Percentiles rank a stretch among this genome's conserved stretches.
phyloP scores from a whole-genome alignment of 64 coral and sea anemone genomes.

The Anthopleura sola region DNA sequence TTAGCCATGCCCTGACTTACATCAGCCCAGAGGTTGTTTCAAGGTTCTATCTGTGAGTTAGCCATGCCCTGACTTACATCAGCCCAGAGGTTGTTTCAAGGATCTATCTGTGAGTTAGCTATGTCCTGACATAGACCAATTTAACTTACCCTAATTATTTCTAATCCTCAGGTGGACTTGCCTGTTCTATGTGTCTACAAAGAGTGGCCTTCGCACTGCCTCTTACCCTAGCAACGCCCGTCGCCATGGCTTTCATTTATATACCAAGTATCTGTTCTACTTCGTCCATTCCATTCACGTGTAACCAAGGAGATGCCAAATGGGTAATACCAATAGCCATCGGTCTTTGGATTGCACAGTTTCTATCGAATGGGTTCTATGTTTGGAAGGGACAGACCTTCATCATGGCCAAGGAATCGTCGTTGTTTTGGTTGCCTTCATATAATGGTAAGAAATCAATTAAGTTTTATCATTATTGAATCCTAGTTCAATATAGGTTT shows the following conservation, averaged over 20 bases:
- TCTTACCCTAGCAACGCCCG: conserved; percentile 43
- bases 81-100: background rate
- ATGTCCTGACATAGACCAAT: background rate
- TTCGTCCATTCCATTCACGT: conserved; percentile 4
- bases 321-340: conserved; percentile 32
- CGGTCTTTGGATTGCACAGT: conserved; percentile 46
- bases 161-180: conserved; percentile 28
- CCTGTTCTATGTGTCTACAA: conserved; percentile 66
- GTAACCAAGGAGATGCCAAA: background rate
- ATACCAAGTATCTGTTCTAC: background rate
- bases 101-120: background rate
- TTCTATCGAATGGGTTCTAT: conserved; percentile 67
- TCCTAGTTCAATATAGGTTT: too few species aligned
- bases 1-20: background rate
- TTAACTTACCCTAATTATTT: too few species aligned
- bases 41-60: background rate
- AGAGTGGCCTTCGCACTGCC: conserved; percentile 49
- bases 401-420: conserved; percentile 87
- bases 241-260: conserved; percentile 23
- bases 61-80: too few species aligned
- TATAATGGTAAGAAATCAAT: conserved; percentile 80
- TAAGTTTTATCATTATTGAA: too few species aligned
- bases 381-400: conserved; percentile 76
- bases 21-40: background rate
- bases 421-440: conserved; percentile 89